Base-by-base conservation (phyloP, 2,113 vertebrate species). In the Patagioenas fasciata region DNA sequence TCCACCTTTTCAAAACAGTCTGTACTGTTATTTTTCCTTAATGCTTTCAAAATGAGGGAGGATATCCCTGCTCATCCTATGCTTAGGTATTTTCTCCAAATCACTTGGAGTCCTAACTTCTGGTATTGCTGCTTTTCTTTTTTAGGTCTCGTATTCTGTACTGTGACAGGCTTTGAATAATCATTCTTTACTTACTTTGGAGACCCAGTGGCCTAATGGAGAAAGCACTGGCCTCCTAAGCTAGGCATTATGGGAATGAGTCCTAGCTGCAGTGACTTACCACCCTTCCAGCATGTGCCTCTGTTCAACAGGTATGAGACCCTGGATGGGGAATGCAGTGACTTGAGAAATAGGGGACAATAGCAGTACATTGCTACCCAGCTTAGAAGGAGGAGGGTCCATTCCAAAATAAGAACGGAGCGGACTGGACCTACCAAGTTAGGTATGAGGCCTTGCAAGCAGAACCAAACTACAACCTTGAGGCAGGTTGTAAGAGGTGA, bases 211-310 rank as follows among this genome's bases (percentile, higher is more conserved):
- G 97, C 97, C 96, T 98, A 96, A 97, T 89, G 97, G 96, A 96
- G 97, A 97, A 97, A 94, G 95, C 96, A 98, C 93, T 98, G 97
- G 98, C 97, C 97, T 98, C 97, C 97, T 98, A 97, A 98, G 97
- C 97, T 97, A 97, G 98, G 98, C 97, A 98, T 98, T 98, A 98
- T 97, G 97, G 98, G 98, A 98, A 98, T 97, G 98, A 98, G 97
- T 98, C 98, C 97, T 97, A 98, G 96, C 97, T 96, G 93, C 89
- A 89, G 95, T 95, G 93, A 31, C 48, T 50, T 28, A 44, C 42
- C 16, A 44, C 42, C 42, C 16, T 44, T 16, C 42, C 16, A 44
- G 42, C 15, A 44, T 16, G 42, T 44, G 16, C 42, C 42, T 44
- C 42, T 17, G 7, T 44, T 44, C 16, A 44, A 44, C 42, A 44